Evolutionary conservation across 2,113 vertebrate species (phyloP).

Genomic region (Glaucomys volans): DNA sequence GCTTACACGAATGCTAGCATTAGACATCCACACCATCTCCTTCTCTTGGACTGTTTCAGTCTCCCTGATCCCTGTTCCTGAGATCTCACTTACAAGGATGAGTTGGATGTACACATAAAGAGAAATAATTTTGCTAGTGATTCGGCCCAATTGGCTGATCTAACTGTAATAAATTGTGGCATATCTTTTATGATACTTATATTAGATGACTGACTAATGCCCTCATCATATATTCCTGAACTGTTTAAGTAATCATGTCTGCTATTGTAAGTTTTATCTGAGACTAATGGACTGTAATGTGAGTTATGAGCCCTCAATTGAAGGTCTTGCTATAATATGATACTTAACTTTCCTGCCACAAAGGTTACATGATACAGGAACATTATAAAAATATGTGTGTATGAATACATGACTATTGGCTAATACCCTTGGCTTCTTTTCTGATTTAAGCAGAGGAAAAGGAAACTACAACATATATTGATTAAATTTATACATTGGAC

Average conservation of each 20-base stretch:
- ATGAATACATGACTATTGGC: constrained; percentile 2
- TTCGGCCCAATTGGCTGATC: neutral
- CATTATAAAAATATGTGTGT: constrained; percentile 33
- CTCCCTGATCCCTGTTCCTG: neutral
- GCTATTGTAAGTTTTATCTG: constrained; percentile 65
- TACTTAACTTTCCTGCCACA: constrained; percentile 63
- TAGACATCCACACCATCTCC: neutral
- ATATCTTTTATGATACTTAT: constrained; percentile 63
- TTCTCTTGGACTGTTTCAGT: neutral
- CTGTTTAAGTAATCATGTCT: constrained; percentile 69
- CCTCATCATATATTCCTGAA: constrained; percentile 54
- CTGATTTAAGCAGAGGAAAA: constrained; percentile 29
- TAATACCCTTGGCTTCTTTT: constrained; percentile 33
- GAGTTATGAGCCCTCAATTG: constrained; percentile 50
- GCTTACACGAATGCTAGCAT: constrained; percentile 9
- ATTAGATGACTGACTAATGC: constrained; percentile 31
- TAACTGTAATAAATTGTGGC: constrained; percentile 33
- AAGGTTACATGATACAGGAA: constrained; percentile 43
- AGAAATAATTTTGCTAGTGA: neutral
- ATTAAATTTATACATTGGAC: neutral
- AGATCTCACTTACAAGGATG: neutral
- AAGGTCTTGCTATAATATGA: constrained; percentile 41
- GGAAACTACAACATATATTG: neutral
- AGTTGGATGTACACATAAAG: neutral
- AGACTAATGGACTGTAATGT: constrained; percentile 53